Base-by-base conservation (phyloP, 2,888 invertebrate species). In the Trilocha varians region DNA sequence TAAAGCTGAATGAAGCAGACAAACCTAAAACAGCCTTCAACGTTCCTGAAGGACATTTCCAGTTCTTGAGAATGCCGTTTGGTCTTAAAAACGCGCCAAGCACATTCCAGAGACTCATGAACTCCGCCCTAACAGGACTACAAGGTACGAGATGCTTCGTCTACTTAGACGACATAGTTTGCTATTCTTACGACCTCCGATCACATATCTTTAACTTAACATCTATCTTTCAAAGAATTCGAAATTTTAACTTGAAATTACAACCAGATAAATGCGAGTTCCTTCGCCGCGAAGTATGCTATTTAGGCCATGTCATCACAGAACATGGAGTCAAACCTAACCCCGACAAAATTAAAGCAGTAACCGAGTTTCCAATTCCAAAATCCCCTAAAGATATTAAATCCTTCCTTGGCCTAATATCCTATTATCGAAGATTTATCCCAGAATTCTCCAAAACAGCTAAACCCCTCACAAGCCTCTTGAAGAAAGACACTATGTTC, bases 201-300 rank as follows among this genome's bases (percentile, higher is more conserved):
- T 18, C 9, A 1, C 42, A 43, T n/a, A 38, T 42, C 17, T 11
- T 40, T 9, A 46, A 43, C 5, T 9, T 41, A 11, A n/a, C n/a
- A 4, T 9, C 6, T n/a, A 15, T 44, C 5, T 44, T 44, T 11
- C 18, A 40, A 13, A 40, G 35, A 44, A 18, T 40, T 4, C 16
- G 36, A 4, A 13, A 16, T 8, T 34, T 34, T 16, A 40, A 44
- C 17, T 14, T 40, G 2, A 44, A 44, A 38, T 13, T 44, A 11
- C 38, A 38, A 32, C 34, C 38, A 13, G 40, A 44, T 16, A 44
- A 44, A 35, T 44, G 38, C 5, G 40, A 44, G 16, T 44, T 44
- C 16, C n/a, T 44, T 3, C 13, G 38, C 25, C 13, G 16, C 3
- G 35, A 44, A 35, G 36, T 44, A 5, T 9, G 14, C 2, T 44